Evolutionary conservation across 2,888 invertebrate species (phyloP), one percentile per base, ranked within the genome.

Genomic region (Leucophenga montana): DNA sequence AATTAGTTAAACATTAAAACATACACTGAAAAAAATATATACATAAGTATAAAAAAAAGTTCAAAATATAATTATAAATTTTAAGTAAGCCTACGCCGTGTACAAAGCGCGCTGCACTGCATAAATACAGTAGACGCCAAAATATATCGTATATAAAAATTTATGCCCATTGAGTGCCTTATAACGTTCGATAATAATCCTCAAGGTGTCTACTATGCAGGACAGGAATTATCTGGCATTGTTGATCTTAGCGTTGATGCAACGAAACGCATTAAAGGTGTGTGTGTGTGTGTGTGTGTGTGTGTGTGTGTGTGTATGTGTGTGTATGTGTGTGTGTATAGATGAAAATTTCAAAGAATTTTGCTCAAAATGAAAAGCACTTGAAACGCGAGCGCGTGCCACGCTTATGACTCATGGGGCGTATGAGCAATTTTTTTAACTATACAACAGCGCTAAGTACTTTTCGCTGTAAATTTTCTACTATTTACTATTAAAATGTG

Each of bases 131-230:
- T 57, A 68, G 8, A 65, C 68, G 70, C 50, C 57, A 56, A 72
- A 50, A 67, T 56, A 53, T 39, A 11, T 53, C 56, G 62, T 71
- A 77, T 75, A 75, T 80, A 76, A 77, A 77, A 85, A 83, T 85
- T 82, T 88, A 88, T 88, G 88, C 88, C 88, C 82, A 88, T 88
- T 85, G 88, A 88, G 88, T 88, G 88, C 88, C 88, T 88, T 88
- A 88, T 89, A 84, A 86, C 87, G 80, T 88, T 88, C 79, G 88
- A 88, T 85, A 87, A 87, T 79, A 88, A 88, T 87, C 85, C 86
- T 78, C 87, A 88, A 85, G 88, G 88, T 85, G 88, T 88, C 80
- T 88, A 88, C 81, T 88, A 87, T 88, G 88, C 88, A 82, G 88
- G 88, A 77, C 88, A 88, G 77, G 88, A 88, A 73, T 77, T 88